These are phyloP conservation scores for Borostomias antarcticus DNA, from an alignment of 2,797 vertebrate genomes.

Conservation along the genomic window DNA sequence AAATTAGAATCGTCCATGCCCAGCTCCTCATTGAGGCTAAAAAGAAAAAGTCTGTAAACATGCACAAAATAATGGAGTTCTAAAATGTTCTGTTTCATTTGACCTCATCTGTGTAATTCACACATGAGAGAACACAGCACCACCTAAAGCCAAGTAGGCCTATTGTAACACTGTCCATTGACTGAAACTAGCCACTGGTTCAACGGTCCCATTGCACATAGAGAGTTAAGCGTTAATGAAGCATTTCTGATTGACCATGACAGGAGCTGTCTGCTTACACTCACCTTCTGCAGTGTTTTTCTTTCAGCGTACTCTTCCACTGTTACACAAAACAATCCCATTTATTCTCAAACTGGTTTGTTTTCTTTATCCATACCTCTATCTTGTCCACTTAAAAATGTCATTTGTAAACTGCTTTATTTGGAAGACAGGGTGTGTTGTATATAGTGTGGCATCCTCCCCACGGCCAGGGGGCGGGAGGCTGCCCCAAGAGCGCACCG, in stretches of 20 bases:
- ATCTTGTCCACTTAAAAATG: not conserved
- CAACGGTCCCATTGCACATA: conserved; percentile 42
- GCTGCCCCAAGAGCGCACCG: too few relatives aligned
- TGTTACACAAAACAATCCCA: not conserved
- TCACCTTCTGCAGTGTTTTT: conserved; percentile 62
- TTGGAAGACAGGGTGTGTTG: not conserved
- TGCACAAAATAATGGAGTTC: conserved; percentile 52
- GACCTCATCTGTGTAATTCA: conserved; percentile 47
- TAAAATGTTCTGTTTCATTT: conserved; percentile 63
- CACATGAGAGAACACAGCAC: conserved; percentile 25
- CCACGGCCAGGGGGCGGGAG: too few relatives aligned
- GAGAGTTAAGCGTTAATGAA: conserved; percentile 53
- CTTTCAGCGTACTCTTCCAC: conserved; percentile 36
- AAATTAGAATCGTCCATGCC: conserved; percentile 42
- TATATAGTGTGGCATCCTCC: not conserved
- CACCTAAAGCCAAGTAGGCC: conserved; percentile 16
- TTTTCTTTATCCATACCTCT: not conserved
- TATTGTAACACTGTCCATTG: conserved; percentile 29
- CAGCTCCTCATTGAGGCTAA: conserved; percentile 51
- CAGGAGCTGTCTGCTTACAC: conserved; percentile 67
- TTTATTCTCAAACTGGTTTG: not conserved
- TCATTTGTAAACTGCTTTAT: not conserved
- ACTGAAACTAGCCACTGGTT: conserved; percentile 64
- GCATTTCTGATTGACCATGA: conserved; percentile 68
- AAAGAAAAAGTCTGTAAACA: conserved; percentile 63